Conservation (phyloP, 2,888 invertebrate genomes). For the Schizotus pectinicornis region DNA sequence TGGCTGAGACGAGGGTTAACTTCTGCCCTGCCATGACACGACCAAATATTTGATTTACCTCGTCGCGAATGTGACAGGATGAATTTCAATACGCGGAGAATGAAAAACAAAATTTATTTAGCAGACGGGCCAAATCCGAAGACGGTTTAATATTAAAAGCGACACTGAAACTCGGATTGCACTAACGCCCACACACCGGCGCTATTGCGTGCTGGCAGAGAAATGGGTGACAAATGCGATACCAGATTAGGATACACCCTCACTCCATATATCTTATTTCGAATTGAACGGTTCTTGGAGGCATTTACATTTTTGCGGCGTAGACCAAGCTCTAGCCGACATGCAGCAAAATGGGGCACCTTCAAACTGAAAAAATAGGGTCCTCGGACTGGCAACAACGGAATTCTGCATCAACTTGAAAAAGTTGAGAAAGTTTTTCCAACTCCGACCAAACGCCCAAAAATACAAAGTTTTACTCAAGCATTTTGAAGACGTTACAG, state of each 20-base stretch:
- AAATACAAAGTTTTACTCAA: neutral
- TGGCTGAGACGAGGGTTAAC: constrained; percentile 21
- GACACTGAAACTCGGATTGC: neutral
- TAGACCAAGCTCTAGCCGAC: too few species aligned
- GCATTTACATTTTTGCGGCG: constrained; percentile 16
- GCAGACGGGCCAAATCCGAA: too few species aligned
- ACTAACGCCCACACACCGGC: neutral
- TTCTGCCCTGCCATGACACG: constrained; percentile 16
- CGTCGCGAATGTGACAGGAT: constrained; percentile 4
- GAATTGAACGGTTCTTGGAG: constrained; percentile 6
- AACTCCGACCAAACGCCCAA: neutral
- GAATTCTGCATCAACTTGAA: too few species aligned
- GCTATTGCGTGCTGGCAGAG: constrained; percentile 15
- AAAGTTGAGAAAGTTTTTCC: constrained; percentile 5
- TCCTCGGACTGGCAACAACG: too few species aligned
- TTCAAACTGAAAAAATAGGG: too few species aligned
- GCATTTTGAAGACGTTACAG: neutral
- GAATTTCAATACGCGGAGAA: constrained; percentile 4
- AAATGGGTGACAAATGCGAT: constrained; percentile 22
- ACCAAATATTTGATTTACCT: constrained; percentile 26
- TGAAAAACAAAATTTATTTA: neutral
- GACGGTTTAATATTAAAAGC: neutral
- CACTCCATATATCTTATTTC: constrained; percentile 17
- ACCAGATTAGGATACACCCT: constrained; percentile 25
- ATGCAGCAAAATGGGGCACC: too few species aligned